phyloP scores from a whole-genome alignment of 35 echinoderm and acorn worm species.

The Apostichopus japonicus region DNA sequence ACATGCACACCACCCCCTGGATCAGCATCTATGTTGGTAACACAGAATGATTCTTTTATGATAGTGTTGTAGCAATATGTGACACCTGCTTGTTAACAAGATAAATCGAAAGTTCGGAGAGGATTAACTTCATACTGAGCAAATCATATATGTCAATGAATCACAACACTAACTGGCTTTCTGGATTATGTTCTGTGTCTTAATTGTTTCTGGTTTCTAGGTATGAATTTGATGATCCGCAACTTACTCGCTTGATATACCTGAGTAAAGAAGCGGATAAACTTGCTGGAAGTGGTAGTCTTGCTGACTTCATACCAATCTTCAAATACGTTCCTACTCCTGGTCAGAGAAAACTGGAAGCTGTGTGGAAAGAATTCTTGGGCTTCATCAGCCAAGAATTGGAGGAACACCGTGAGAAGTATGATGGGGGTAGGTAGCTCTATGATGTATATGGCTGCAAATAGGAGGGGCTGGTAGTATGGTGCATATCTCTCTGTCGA shows the following conservation, averaged over 20 bases:
- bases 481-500: too few species aligned
- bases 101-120: too few species aligned
- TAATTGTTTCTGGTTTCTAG: background rate
- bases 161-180: background rate
- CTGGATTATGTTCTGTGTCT: background rate
- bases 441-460: background rate
- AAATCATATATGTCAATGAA: background rate
- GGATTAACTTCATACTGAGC: too few species aligned
- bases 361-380: background rate
- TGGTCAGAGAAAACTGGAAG: background rate
- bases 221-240: slow-evolving; percentile 27
- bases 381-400: background rate
- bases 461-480: background rate
- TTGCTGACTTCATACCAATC: slow-evolving; percentile 34
- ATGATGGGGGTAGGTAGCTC: slow-evolving; percentile 27
- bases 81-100: too few species aligned
- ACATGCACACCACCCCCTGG: too few species aligned
- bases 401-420: background rate
- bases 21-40: too few species aligned
- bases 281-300: slow-evolving; percentile 1
- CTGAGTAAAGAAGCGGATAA: background rate
- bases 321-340: slow-evolving; percentile 33
- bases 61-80: too few species aligned
- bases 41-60: too few species aligned
- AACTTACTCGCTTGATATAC: background rate